Conservation (phyloP, 2,888 invertebrate species). For the Leuctra nigra region DNA sequence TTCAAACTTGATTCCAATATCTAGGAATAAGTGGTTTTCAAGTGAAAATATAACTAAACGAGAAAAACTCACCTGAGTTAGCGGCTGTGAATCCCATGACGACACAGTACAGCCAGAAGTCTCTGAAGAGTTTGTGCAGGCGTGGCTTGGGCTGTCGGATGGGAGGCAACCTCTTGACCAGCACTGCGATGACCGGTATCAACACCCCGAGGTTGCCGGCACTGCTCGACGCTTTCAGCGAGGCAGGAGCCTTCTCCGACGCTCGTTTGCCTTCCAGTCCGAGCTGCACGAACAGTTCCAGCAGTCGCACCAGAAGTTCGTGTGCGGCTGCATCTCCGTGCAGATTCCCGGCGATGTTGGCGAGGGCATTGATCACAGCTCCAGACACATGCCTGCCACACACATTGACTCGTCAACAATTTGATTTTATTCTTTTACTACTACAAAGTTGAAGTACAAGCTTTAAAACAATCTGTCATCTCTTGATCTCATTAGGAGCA, state of each 20-base stretch:
- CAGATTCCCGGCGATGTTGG: constrained; percentile 91
- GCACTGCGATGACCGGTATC: constrained; percentile 94
- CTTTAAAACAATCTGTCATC: too few species aligned
- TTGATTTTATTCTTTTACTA: too few species aligned
- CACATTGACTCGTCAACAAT: too few species aligned
- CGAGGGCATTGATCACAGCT: constrained; percentile 93
- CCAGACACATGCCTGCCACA: constrained; percentile 70
- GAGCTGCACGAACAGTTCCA: constrained; percentile 96
- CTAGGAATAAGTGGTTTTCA: too few species aligned
- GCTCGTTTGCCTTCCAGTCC: constrained; percentile 95
- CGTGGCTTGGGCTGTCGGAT: constrained; percentile 88
- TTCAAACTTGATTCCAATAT: too few species aligned
- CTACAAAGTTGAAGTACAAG: too few species aligned
- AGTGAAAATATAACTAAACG: too few species aligned
- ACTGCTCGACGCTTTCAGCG: constrained; percentile 76
- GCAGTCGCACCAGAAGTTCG: constrained; percentile 77
- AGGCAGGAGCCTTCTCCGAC: constrained; percentile 80
- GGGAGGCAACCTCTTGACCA: constrained; percentile 79
- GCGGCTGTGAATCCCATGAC: constrained; percentile 96
- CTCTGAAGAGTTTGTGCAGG: constrained; percentile 92
- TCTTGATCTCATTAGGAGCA: too few species aligned
- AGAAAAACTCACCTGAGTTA: constrained; percentile 55
- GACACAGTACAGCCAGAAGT: constrained; percentile 99
- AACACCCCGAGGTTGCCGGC: constrained; percentile 96
- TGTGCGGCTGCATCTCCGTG: constrained; percentile 78